A percentile compares a stretch with the other conserved stretches of the same genome.
Conservation (phyloP, 2,888 invertebrate species). For the Leptodirus hochenwartii region DNA sequence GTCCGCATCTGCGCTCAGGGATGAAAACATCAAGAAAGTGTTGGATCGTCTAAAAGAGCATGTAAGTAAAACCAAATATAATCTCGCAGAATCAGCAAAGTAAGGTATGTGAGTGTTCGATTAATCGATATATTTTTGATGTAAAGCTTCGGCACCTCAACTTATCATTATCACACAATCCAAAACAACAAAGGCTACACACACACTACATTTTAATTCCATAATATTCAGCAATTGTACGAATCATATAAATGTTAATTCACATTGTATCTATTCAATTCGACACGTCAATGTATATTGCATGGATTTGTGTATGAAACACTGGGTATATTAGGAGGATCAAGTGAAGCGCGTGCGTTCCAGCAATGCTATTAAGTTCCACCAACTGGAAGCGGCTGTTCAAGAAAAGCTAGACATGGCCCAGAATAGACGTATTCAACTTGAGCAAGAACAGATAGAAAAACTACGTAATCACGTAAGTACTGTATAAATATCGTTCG, state of each 20-base stretch:
- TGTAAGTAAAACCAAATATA: conserved; percentile 39
- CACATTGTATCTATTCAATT: too few relatives aligned
- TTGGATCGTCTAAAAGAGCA: conserved; percentile 81
- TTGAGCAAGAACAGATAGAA: conserved; percentile 61
- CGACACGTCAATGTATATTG: too few relatives aligned
- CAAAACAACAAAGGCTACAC: too few relatives aligned
- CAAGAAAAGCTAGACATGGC: conserved; percentile 49
- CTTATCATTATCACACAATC: too few relatives aligned
- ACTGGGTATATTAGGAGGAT: conserved; percentile 47
- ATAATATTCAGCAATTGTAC: too few relatives aligned
- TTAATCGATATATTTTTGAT: too few relatives aligned
- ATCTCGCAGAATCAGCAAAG: conserved; percentile 4
- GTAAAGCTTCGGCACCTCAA: too few relatives aligned
- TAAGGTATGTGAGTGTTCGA: too few relatives aligned
- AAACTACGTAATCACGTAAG: conserved; percentile 61
- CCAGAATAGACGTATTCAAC: conserved; percentile 50
- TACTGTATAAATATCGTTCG: too few relatives aligned
- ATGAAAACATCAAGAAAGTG: conserved; percentile 83
- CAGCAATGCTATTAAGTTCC: conserved; percentile 46
- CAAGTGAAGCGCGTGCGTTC: conserved; percentile 53
- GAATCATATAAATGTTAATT: too few relatives aligned
- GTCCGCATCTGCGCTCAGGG: conserved; percentile 73
- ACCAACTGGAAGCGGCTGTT: conserved; percentile 48
- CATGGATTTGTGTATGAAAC: too few relatives aligned
- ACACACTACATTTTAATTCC: too few relatives aligned